Conservation (phyloP, 2,888 invertebrate genomes). For the Spilosoma lubricipeda region DNA sequence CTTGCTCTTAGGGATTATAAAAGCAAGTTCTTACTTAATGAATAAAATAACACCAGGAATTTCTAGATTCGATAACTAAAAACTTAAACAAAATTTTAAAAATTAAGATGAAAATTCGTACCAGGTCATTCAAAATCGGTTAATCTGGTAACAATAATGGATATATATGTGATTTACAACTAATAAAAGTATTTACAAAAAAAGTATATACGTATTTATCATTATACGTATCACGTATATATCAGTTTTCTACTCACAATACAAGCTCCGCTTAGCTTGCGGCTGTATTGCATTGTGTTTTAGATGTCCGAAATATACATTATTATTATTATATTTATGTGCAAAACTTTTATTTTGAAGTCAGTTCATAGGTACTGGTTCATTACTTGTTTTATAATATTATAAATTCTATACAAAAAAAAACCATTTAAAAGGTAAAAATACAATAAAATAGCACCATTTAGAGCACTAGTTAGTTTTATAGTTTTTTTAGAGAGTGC, state of each 20-base stretch:
- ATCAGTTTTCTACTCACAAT: no score
- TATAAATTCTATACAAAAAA: neutral
- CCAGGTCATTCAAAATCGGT: neutral
- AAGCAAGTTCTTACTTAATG: neutral
- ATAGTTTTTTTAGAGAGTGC: neutral
- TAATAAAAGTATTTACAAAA: neutral
- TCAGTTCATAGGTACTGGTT: no score
- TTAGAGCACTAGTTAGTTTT: neutral
- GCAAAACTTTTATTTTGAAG: neutral
- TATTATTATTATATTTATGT: no score
- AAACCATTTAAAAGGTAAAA: neutral
- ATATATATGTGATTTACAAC: no score
- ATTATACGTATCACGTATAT: no score
- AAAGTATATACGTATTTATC: no score
- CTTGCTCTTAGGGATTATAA: slow-evolving; percentile 4
- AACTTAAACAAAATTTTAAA: no score
- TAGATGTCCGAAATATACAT: no score
- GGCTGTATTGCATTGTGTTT: no score
- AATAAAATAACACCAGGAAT: neutral
- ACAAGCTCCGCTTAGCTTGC: no score
- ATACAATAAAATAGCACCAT: no score
- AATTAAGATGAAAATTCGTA: neutral
- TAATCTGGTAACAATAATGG: neutral
- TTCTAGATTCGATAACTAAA: neutral
- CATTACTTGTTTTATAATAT: neutral